Base-by-base conservation (phyloP, 1,140 invertebrate genomes). In the Anoplolepis gracilipes region DNA sequence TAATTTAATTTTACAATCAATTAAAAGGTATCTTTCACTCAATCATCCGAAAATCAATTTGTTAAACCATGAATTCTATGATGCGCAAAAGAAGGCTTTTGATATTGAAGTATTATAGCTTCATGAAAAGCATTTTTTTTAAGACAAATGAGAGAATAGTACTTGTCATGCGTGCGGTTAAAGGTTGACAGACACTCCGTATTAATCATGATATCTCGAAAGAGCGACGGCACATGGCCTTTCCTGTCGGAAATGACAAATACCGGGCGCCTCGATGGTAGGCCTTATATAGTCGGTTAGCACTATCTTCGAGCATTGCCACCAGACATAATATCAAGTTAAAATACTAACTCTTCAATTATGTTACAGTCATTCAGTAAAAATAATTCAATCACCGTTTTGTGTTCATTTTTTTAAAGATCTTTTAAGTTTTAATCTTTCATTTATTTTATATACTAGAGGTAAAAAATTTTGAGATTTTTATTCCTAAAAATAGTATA, bases 191-290 rank as follows among this genome's bases (percentile, higher is more conserved):
- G 67, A 73, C 73, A 75, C 28, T 72, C 36, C 76, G 36, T 87
- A 85, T 87, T 85, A 79, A 78, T 85, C 84, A 85, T 28, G 33
- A 87, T 78, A 67, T 70, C n/a, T n/a, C 57, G 84, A 79, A 87
- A 87, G 49, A 85, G 69, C 67, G 73, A 53, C 49, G 25, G 28
- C 30, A n/a, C 19, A 7, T 75, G 79, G 65, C 87, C 89, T 90
- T 91, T 87, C 86, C 85, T 86, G 90, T 91, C 90, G 89, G 85
- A 90, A 91, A 90, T 92, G 85, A 92, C 86, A 91, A 92, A 92
- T 92, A 90, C 78, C 78, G 82, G 84, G 81, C 85, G 77, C 59
- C 84, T 85, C 64, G 75, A 85, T 46, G 59, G 39, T 82, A 67
- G 13, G 28, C 88, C 87, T 86, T 90, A 90, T 90, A 91, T 84